Percentiles rank a stretch among this genome's conserved stretches.
These are phyloP conservation scores for Fukomys damarensis DNA, from an alignment of 2,113 vertebrate genomes.

Conservation along the genomic window DNA sequence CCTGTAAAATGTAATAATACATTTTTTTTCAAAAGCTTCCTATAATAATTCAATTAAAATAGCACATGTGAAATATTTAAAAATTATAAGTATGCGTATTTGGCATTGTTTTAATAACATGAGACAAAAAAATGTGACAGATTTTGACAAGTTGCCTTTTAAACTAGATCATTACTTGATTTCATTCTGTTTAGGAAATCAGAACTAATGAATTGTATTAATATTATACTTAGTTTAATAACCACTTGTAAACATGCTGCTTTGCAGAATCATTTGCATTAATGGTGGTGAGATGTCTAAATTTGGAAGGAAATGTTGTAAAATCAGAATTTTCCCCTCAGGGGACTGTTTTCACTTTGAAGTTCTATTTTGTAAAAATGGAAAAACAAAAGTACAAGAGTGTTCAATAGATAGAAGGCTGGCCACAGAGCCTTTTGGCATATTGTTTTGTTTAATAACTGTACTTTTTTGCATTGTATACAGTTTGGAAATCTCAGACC, in stretches of 20 bases:
- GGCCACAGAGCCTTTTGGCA: neutral
- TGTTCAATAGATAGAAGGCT: slow-evolving; percentile 30
- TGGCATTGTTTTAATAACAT: neutral
- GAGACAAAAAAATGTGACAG: slow-evolving; percentile 55
- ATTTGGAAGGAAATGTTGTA: slow-evolving; percentile 72
- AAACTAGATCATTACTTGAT: slow-evolving; percentile 74
- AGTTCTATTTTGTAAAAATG: slow-evolving; percentile 19
- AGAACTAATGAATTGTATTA: slow-evolving; percentile 51
- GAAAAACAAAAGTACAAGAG: slow-evolving; percentile 9
- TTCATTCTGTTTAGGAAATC: slow-evolving; percentile 58
- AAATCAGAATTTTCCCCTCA: slow-evolving; percentile 45
- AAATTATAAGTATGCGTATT: neutral
- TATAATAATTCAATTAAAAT: slow-evolving; percentile 36
- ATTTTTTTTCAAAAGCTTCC: slow-evolving; percentile 25
- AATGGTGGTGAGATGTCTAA: slow-evolving; percentile 51
- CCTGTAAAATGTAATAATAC: neutral
- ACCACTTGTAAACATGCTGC: neutral
- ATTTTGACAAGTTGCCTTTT: slow-evolving; percentile 64
- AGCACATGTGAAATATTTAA: neutral
- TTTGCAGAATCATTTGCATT: slow-evolving; percentile 56
- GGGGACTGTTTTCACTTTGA: slow-evolving; percentile 59
- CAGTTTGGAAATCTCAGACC: slow-evolving; percentile 36
- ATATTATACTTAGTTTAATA: slow-evolving; percentile 58
- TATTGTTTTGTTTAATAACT: slow-evolving; percentile 8
- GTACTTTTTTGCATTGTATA: neutral